A percentile compares a stretch with the other conserved stretches of the same genome.
These are phyloP conservation scores for Dufourea novaeangliae DNA, from an alignment of 1,140 invertebrate genomes.

Conservation along the genomic window DNA sequence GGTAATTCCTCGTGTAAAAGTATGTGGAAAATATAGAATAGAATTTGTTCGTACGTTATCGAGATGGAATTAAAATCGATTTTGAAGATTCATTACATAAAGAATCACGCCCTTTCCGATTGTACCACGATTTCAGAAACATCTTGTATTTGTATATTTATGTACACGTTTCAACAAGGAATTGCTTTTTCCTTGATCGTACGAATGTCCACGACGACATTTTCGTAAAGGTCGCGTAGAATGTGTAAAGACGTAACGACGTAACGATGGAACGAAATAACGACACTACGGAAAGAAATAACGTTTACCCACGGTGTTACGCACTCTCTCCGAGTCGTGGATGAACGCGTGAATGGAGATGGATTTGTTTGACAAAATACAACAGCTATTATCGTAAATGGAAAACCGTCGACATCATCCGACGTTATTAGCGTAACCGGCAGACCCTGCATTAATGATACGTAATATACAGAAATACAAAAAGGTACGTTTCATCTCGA, in stretches of 20 bases:
- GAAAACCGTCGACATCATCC: constrained; percentile 44
- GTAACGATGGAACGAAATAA: too few relatives aligned
- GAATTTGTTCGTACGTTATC: too few relatives aligned
- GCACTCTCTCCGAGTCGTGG: background rate
- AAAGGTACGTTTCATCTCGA: constrained; percentile 63
- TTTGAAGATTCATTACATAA: too few relatives aligned
- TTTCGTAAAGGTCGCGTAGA: background rate
- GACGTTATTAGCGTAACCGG: constrained; percentile 51
- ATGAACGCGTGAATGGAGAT: background rate
- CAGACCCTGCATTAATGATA: constrained; percentile 44
- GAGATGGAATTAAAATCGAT: too few relatives aligned
- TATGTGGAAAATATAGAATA: too few relatives aligned
- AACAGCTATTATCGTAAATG: constrained; percentile 26
- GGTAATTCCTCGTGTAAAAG: too few relatives aligned
- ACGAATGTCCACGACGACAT: background rate
- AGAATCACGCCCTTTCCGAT: too few relatives aligned
- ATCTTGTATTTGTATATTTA: too few relatives aligned
- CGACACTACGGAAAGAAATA: too few relatives aligned
- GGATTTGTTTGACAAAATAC: constrained; percentile 24
- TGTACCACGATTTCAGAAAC: too few relatives aligned
- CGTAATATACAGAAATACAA: constrained; percentile 55
- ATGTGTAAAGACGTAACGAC: too few relatives aligned
- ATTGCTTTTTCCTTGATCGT: background rate
- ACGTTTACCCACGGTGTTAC: background rate
- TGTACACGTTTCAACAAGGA: constrained; percentile 27